Evolutionary conservation across 1,140 invertebrate species (phyloP).

Genomic region (Bombus pascuorum): DNA sequence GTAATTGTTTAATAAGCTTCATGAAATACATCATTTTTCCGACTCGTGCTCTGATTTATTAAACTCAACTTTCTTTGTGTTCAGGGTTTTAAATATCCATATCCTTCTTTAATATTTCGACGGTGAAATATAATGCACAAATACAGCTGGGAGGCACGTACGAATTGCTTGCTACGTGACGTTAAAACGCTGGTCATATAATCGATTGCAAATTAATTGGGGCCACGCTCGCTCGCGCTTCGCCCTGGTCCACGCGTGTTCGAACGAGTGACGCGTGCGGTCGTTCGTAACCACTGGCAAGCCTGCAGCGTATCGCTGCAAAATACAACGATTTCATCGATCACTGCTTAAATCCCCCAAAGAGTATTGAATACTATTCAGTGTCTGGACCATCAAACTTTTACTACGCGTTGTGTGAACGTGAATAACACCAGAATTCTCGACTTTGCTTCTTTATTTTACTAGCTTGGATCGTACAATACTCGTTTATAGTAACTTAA

Average conservation of each 20-base stretch:
- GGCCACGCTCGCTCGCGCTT: conserved; percentile 40
- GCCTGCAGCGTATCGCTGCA: conserved; percentile 48
- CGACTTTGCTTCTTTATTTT: background rate
- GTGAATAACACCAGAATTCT: background rate
- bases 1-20: background rate
- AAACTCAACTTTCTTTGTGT: background rate
- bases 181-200: conserved; percentile 62
- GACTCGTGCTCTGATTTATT: background rate
- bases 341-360: conserved; percentile 48
- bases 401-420: background rate
- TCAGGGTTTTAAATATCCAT: too few relatives aligned
- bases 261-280: conserved; percentile 63
- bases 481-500: background rate
- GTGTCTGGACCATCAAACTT: conserved; percentile 29
- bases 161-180: conserved; percentile 52
- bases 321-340: conserved; percentile 57
- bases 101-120: conserved; percentile 30
- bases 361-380: conserved; percentile 13
- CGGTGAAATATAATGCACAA: conserved; percentile 40
- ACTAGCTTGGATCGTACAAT: background rate
- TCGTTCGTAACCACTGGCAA: conserved; percentile 54
- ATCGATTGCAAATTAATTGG: conserved; percentile 73
- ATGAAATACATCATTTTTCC: background rate
- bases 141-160: conserved; percentile 13
- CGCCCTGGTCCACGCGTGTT: conserved; percentile 43